phyloP scores from a whole-genome alignment of 2,797 vertebrate species.

The Leontocebus nigricollis region DNA sequence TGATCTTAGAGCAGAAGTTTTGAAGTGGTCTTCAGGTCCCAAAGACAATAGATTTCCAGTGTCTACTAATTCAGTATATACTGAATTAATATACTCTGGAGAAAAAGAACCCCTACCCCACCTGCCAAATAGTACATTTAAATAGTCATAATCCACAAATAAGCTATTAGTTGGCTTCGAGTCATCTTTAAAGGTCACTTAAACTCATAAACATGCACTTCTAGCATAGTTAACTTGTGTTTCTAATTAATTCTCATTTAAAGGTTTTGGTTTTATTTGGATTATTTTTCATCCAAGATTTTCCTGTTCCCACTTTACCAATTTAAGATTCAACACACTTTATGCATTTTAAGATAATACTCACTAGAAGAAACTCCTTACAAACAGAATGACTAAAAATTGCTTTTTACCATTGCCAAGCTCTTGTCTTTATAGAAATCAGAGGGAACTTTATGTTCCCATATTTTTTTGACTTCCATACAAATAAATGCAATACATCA shows the following conservation, averaged over 20 bases:
- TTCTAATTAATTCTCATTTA: slow-evolving; percentile 77
- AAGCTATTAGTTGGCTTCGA: slow-evolving; percentile 74
- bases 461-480: slow-evolving; percentile 65
- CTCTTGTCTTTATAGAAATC: slow-evolving; percentile 71
- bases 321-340: slow-evolving; percentile 73
- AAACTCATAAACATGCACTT: slow-evolving; percentile 78
- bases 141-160: slow-evolving; percentile 47
- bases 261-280: slow-evolving; percentile 74
- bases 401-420: slow-evolving; percentile 52
- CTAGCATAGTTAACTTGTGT: slow-evolving; percentile 82
- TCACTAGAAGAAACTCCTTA: slow-evolving; percentile 66
- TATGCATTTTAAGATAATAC: slow-evolving; percentile 60
- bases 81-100: not conserved
- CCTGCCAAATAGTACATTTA: slow-evolving; percentile 44
- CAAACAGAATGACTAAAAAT: slow-evolving; percentile 46
- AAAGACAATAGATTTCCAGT: not conserved
- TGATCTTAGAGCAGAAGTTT: not conserved
- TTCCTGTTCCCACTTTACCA: slow-evolving; percentile 67
- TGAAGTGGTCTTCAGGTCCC: not conserved
- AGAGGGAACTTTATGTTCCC: slow-evolving; percentile 67
- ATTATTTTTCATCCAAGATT: slow-evolving; percentile 75
- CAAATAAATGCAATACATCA: slow-evolving; percentile 64
- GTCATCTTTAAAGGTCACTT: slow-evolving; percentile 78
- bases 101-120: not conserved
- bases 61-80: not conserved